A percentile compares a stretch with the other conserved stretches of the same genome.
phyloP scores from a whole-genome alignment of 2,113 vertebrate species.

The Chamaetylas fuelleborni region DNA sequence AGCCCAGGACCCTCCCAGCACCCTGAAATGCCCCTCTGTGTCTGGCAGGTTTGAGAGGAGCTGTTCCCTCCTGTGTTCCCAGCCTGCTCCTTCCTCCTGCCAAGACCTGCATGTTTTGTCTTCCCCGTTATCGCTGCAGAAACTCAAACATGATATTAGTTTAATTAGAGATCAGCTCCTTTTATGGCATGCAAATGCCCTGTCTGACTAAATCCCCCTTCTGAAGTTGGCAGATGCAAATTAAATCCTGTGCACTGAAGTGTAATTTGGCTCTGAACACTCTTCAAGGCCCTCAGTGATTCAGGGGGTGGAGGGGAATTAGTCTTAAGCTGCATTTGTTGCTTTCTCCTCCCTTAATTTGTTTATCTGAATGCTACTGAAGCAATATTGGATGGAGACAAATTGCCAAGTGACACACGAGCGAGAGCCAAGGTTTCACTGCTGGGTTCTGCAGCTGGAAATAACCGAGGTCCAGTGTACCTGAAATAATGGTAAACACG shows the following conservation, averaged over 20 bases:
- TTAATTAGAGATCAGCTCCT: constrained; percentile 63
- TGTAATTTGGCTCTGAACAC: constrained; percentile 59
- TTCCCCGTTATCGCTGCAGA: not conserved
- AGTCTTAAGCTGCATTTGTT: constrained; percentile 59
- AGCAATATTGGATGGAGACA: constrained; percentile 21
- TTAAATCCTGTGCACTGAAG: constrained; percentile 62
- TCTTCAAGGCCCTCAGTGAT: constrained; percentile 56
- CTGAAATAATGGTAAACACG: not conserved
- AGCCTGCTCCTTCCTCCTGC: not conserved
- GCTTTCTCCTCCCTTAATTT: constrained; percentile 65
- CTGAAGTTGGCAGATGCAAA: constrained; percentile 66
- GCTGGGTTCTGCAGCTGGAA: not conserved
- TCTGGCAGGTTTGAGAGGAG: not conserved
- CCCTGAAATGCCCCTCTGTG: fast-evolving
- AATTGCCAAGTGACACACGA: constrained; percentile 46
- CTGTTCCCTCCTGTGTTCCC: not conserved
- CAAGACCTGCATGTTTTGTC: not conserved
- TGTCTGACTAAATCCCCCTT: constrained; percentile 56
- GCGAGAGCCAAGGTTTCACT: not conserved
- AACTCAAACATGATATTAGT: constrained; percentile 36
- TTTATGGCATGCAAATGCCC: constrained; percentile 61
- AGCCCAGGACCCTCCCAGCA: not conserved
- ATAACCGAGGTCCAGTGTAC: not conserved
- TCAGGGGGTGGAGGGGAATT: constrained; percentile 64
- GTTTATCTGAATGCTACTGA: constrained; percentile 40